phyloP scores from a whole-genome alignment of 2,113 vertebrate species.

The Todiramphus chloris region DNA sequence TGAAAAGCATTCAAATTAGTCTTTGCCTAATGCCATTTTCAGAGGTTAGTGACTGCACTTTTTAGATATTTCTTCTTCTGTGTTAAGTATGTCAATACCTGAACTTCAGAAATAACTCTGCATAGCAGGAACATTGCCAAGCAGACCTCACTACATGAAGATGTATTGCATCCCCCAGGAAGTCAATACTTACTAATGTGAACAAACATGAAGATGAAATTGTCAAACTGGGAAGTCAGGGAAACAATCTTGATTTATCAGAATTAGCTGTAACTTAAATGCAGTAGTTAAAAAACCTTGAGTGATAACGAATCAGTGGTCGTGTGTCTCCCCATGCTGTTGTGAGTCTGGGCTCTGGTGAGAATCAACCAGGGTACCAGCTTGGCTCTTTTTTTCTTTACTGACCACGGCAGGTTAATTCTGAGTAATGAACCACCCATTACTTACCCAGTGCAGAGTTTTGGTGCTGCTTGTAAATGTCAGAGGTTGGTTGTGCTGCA shows the following conservation, averaged over 20 bases:
- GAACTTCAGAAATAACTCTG: neutral
- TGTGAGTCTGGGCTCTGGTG: neutral
- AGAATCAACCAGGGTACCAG: neutral
- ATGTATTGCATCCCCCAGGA: neutral
- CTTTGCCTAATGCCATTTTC: neutral
- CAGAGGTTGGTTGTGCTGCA: neutral
- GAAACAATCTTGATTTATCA: neutral
- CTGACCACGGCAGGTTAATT: neutral
- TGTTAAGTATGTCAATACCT: neutral
- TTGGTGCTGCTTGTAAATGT: neutral
- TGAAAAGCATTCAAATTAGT: neutral
- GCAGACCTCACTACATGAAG: neutral
- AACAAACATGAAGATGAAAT: conserved; percentile 21
- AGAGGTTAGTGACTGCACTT: neutral
- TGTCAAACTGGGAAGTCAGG: neutral
- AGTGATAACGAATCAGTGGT: neutral
- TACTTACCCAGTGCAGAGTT: neutral
- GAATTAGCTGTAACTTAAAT: neutral
- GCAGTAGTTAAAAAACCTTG: neutral
- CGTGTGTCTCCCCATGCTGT: fast-evolving
- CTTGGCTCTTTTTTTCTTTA: neutral
- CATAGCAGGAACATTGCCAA: neutral
- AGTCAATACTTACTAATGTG: neutral
- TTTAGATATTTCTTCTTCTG: neutral
- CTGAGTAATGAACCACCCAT: neutral